phyloP scores from a whole-genome alignment of 2,888 invertebrate species.

The Acanthosoma haemorrhoidale region DNA sequence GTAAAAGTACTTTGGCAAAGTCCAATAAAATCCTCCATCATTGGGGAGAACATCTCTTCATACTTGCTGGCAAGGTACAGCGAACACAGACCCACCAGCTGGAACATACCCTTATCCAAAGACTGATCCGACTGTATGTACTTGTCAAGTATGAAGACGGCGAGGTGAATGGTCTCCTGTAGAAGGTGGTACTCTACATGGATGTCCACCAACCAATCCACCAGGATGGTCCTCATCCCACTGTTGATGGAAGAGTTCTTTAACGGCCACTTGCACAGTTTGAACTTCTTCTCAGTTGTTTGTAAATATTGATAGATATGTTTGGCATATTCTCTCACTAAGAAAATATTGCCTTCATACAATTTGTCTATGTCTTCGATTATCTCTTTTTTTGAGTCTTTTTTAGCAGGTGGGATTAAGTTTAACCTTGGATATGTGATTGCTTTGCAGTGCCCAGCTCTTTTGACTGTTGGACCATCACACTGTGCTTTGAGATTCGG shows the following conservation, averaged over 20 bases:
- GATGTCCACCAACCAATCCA: conserved; percentile 93
- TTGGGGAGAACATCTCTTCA: conserved; percentile 88
- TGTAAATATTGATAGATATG: conserved; percentile 8
- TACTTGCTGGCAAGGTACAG: conserved; percentile 90
- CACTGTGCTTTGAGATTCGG: too few relatives aligned
- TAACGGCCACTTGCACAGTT: conserved; percentile 3
- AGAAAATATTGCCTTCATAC: neutral
- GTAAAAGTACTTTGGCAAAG: conserved; percentile 54
- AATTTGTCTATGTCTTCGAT: conserved; percentile 25
- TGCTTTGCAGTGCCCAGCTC: too few relatives aligned
- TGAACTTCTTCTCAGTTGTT: neutral
- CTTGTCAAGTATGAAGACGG: conserved; percentile 82
- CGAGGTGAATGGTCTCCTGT: conserved; percentile 83
- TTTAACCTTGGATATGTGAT: neutral
- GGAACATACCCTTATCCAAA: conserved; percentile 56
- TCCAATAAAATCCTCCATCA: conserved; percentile 83
- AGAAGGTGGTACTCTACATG: conserved; percentile 78
- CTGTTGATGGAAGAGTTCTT: conserved; percentile 49
- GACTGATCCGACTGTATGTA: conserved; percentile 64
- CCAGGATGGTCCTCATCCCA: conserved; percentile 82
- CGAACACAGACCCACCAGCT: conserved; percentile 83
- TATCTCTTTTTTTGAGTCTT: neutral
- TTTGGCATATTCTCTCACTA: conserved; percentile 19
- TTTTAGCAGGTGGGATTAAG: neutral
- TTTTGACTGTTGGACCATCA: too few relatives aligned